Conservation (phyloP, 2,113 vertebrate genomes). For the Saguinus midas region DNA sequence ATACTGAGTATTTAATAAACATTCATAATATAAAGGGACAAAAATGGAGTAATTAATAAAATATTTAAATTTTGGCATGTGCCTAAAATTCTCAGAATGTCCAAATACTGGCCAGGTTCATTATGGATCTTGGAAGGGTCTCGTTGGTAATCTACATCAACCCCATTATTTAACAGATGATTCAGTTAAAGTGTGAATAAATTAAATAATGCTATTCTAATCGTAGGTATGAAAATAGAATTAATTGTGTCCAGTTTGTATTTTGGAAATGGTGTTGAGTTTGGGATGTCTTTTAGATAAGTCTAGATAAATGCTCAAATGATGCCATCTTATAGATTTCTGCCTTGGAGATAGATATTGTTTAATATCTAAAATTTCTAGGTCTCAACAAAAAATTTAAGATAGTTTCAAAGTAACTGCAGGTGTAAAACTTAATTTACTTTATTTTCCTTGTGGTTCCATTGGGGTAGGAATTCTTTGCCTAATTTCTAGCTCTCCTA, state of each 20-base stretch:
- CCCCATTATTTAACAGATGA: conserved; percentile 13
- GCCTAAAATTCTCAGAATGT: not conserved
- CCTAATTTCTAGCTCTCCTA: conserved; percentile 28
- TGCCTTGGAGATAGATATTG: not conserved
- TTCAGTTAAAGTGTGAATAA: not conserved
- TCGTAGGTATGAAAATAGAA: not conserved
- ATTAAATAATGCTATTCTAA: not conserved
- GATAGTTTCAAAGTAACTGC: not conserved
- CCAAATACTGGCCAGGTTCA: not conserved
- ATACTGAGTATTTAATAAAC: not conserved
- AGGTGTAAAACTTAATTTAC: not conserved
- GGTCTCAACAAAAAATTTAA: conserved; percentile 25
- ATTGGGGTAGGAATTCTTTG: not conserved
- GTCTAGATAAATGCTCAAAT: not conserved
- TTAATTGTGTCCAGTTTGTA: not conserved
- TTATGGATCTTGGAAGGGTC: not conserved
- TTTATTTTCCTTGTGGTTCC: conserved; percentile 18
- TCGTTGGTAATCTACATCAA: conserved; percentile 1
- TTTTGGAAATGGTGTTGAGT: not conserved
- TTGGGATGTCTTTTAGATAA: not conserved
- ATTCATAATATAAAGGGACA: not conserved
- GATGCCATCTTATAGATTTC: not conserved
- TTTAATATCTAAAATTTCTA: conserved; percentile 28
- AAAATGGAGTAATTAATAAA: not conserved
- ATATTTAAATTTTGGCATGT: not conserved